Conservation (phyloP, 2,888 invertebrate genomes). For the Taphrorychus bicolor region DNA sequence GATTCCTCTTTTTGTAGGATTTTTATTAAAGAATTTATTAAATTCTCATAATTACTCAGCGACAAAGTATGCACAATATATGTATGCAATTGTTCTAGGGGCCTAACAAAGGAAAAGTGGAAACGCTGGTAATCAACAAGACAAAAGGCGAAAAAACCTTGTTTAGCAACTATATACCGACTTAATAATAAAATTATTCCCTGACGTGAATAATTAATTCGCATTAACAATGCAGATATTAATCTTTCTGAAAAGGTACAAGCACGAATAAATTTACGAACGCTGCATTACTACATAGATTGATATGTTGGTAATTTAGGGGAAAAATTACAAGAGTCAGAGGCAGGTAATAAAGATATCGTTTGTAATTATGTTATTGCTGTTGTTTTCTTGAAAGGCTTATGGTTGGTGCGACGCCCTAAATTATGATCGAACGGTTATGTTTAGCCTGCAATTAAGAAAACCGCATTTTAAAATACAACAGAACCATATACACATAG, state of each 20-base stretch:
- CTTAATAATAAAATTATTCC: conserved; percentile 1
- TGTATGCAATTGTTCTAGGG: not conserved
- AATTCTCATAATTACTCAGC: no score
- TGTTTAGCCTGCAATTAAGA: not conserved
- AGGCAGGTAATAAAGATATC: not conserved
- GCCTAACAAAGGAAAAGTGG: not conserved
- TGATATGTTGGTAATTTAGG: not conserved
- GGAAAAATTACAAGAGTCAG: not conserved
- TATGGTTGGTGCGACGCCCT: not conserved
- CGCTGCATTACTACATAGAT: not conserved
- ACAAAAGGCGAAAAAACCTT: not conserved
- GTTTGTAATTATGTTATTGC: not conserved
- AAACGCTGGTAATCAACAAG: not conserved
- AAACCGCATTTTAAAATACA: no score
- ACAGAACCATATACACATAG: no score
- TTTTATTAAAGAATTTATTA: not conserved
- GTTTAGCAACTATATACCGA: not conserved
- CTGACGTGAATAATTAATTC: not conserved
- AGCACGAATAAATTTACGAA: not conserved
- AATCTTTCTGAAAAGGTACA: not conserved
- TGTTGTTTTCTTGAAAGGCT: not conserved
- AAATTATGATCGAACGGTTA: not conserved
- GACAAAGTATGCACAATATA: no score
- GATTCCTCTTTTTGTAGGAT: no score
- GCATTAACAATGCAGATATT: not conserved